Evolutionary conservation across 2,888 invertebrate genomes (phyloP).

Genomic region (Sphinx pinastri): DNA sequence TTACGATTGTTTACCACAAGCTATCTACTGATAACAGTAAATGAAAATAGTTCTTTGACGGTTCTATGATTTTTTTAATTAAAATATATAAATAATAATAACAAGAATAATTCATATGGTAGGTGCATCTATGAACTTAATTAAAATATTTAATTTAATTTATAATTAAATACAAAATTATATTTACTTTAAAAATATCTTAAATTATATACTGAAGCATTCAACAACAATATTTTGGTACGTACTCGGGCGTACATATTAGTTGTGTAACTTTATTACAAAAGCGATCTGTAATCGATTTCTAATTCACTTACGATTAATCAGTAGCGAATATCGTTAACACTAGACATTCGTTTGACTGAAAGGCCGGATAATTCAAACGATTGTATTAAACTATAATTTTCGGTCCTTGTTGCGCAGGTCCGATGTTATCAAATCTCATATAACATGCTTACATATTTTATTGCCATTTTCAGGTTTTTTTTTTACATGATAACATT

Average conservation of each 20-base stretch:
- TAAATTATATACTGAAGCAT: constrained; percentile 38
- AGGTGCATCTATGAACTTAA: not conserved
- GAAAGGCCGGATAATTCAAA: not conserved
- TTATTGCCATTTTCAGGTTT: not conserved
- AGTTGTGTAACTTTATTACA: constrained; percentile 37
- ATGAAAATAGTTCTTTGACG: too few species aligned
- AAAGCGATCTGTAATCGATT: not conserved
- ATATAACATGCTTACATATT: not conserved
- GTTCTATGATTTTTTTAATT: not conserved
- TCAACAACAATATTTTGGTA: constrained; percentile 56
- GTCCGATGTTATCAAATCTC: not conserved
- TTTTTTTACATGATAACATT: not conserved
- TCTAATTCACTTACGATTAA: not conserved
- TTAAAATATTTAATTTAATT: not conserved
- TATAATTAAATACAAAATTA: not conserved
- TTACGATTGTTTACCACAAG: too few species aligned
- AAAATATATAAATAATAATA: not conserved
- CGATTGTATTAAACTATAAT: not conserved
- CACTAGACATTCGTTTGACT: not conserved
- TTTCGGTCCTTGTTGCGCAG: not conserved
- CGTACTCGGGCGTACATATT: constrained; percentile 38
- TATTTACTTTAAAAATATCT: constrained; percentile 29
- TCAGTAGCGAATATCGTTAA: not conserved
- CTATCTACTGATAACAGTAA: too few species aligned
- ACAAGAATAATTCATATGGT: not conserved